A percentile compares a stretch with the other conserved stretches of the same genome.
Conservation (phyloP, 2,888 invertebrate species). For the Phytoseiulus persimilis region DNA sequence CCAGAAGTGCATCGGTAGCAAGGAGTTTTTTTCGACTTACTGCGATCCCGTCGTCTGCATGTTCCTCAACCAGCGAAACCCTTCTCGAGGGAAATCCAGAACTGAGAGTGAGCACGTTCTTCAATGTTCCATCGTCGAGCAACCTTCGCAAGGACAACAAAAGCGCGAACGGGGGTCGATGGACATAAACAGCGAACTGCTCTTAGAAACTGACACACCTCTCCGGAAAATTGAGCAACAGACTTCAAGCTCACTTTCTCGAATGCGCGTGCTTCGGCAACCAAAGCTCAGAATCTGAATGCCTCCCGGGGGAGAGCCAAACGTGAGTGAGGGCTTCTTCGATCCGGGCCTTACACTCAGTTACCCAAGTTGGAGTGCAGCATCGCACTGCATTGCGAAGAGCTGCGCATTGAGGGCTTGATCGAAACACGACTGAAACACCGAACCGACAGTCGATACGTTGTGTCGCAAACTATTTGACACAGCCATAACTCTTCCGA, state of each 20-base stretch:
- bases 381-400: background rate
- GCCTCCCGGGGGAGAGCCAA: background rate
- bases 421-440: background rate
- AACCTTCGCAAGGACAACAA: background rate
- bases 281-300: background rate
- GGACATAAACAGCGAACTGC: background rate
- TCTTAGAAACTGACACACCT: background rate
- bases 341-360: background rate
- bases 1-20: too few relatives aligned
- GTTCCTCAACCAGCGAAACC: background rate
- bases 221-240: background rate
- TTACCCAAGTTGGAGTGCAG: background rate
- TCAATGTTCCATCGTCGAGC: background rate
- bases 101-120: background rate
- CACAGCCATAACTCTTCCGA: background rate
- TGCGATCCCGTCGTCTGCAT: background rate
- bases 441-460: background rate
- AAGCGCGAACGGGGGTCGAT: background rate
- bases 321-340: background rate
- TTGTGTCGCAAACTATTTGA: background rate
- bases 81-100: background rate
- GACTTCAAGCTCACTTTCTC: background rate
- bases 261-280: background rate
- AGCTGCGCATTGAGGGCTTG: background rate
- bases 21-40: background rate